phyloP scores from a whole-genome alignment of 2,797 vertebrate species.

The Sebastiscus albofasciatus region DNA sequence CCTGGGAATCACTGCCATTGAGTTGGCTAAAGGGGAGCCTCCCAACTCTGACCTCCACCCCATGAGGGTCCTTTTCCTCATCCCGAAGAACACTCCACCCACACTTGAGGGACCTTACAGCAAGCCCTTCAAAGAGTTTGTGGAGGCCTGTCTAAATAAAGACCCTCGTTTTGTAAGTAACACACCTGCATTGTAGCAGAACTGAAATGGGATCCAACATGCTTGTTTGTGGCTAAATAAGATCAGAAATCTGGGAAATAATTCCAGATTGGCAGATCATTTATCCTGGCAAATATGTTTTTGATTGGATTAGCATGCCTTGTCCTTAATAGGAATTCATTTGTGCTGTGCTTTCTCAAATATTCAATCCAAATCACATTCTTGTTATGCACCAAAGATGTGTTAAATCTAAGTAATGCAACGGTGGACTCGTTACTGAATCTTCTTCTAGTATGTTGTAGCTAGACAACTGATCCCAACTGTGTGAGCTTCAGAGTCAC shows the following conservation, averaged over 20 bases:
- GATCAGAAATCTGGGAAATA: conserved; percentile 6
- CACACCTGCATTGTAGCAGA: neutral
- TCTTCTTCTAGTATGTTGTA: neutral
- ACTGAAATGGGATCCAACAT: neutral
- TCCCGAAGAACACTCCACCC: conserved; percentile 98
- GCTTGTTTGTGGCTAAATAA: conserved; percentile 6
- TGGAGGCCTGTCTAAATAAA: conserved; percentile 98
- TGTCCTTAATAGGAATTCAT: conserved; percentile 4
- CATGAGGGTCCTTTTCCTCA: conserved; percentile 98
- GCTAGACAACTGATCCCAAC: neutral
- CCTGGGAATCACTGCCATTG: conserved; percentile 98
- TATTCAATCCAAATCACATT: conserved; percentile 5
- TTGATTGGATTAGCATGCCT: conserved; percentile 9
- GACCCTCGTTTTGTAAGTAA: conserved; percentile 96
- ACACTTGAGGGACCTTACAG: conserved; percentile 96
- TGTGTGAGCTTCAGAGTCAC: neutral
- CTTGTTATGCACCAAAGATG: neutral
- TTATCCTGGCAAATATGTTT: conserved; percentile 27
- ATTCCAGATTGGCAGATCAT: neutral
- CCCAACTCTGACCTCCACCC: conserved; percentile 98
- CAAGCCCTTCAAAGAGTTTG: conserved; percentile 98
- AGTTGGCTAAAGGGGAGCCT: conserved; percentile 96
- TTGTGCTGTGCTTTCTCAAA: conserved; percentile 6
- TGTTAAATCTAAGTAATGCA: neutral
- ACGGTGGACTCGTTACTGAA: neutral